Evolutionary conservation across 2,888 invertebrate genomes (phyloP), one percentile per base, ranked within the genome.

Genomic region (Rhingia rostrata): DNA sequence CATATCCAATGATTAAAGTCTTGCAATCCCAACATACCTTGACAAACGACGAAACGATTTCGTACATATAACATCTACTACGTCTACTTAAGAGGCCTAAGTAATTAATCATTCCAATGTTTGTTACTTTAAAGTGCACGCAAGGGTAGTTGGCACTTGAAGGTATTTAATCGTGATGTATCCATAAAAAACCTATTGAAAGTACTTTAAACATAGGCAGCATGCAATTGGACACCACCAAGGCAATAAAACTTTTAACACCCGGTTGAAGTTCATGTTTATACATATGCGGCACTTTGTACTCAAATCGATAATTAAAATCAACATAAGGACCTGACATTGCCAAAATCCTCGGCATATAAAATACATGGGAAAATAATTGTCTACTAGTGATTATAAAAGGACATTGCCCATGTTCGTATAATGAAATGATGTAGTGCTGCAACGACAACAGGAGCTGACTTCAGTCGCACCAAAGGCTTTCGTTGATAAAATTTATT

Each of bases 161-260:
- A 69, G 79, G 79, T 79, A 74, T 83, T 67, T 79, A 83, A 79
- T 83, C 83, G 67, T 69, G 51, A 58, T 47, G 67, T 79, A 63
- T 47, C 61, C 83, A 72, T 77, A 66, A 61, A n/a, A 77, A 70
- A 53, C 32, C 41, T 41, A 75, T 41, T 33, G 10, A 66, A 70
- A 70, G 43, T 60, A 12, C 61, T 4, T 75, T 51, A 32, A 22
- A 9, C 22, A 39, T 35, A 49, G 45, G 43, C 56, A 51, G 51
- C 39, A 45, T 43, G 43, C 56, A 64, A 56, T 47, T 70, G 49
- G 45, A 64, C 56, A 39, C 45, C 7, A 37, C 37, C 35, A 45
- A 37, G 35, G 22, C 43, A 32, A 32, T 51, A 53, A 45, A 32
- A 43, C 56, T 69, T 74, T 63, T 51, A 74, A 43, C 4, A 73